Base-by-base conservation (phyloP, 2,113 vertebrate genomes). In the Scomber colias region DNA sequence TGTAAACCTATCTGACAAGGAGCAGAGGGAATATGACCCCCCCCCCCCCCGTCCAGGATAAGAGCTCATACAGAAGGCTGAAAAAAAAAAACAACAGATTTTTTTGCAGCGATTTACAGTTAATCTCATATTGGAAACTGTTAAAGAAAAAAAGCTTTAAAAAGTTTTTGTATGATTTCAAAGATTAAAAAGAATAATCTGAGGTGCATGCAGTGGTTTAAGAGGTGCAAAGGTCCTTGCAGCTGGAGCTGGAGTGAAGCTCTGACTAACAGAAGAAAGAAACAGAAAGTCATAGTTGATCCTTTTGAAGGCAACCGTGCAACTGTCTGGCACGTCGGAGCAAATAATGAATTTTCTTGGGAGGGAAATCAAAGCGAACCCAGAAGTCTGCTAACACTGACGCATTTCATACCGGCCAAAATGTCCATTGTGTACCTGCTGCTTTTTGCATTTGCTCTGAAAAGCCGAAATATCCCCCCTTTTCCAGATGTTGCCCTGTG, bases 391-490 rank as follows among this genome's bases (percentile, higher is more conserved):
- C 76, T 68, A 69, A 89, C 73, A 67, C 80, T 84, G 90, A 87
- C 56, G 77, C 81, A 87, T 89, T 86, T 92, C 86, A 82, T 49
- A 69, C 86, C 57, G 44, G 83, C 90, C 85, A 85, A 87, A 78
- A 86, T 82, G 79, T 89, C 90, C 75, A 88, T 89, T 93, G 87
- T 92, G 81, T 89, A 90, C 89, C 89, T 93, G 90, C 92, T 95
- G 90, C 84, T 93, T 94, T 95, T 92, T 91, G 75, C 89, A 94
- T 92, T 91, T 83, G 73, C 87, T 84, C 86, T 90, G 16, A 71
- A 82, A 91, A 83, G 79, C 77, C 68, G 65, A 87, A 81, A 80
- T 73, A 65, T 76, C 65, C 59, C 31, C 70, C 50, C 24, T 93
- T 93, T 94, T 92, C 92, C 94, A 93, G 93, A 94, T 94, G 92